Conservation (phyloP, 2,113 vertebrate genomes). For the Ictalurus furcatus region DNA sequence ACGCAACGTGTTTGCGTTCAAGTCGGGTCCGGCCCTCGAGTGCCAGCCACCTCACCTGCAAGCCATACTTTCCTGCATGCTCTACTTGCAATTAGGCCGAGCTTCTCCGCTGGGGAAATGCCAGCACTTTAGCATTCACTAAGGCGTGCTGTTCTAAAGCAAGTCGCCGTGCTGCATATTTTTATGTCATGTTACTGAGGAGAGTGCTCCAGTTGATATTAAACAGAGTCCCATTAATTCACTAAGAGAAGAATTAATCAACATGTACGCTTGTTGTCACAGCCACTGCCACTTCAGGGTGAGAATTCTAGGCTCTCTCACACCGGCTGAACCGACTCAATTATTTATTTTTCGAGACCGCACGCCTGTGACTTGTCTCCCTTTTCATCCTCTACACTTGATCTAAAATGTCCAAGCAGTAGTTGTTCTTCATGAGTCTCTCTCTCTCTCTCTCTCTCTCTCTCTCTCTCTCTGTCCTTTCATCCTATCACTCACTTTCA, state of each 20-base stretch:
- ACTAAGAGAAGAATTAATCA: slow-evolving; percentile 50
- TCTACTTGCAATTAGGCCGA: slow-evolving; percentile 59
- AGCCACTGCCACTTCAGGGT: slow-evolving; percentile 25
- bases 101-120: slow-evolving; percentile 51
- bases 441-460: slow-evolving; percentile 49
- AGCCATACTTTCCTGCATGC: slow-evolving; percentile 43
- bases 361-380: slow-evolving; percentile 40
- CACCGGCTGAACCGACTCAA: slow-evolving; percentile 35
- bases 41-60: slow-evolving; percentile 47
- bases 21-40: slow-evolving; percentile 32
- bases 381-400: slow-evolving; percentile 57
- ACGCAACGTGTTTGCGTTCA: slow-evolving; percentile 42
- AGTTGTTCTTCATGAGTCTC: slow-evolving; percentile 53
- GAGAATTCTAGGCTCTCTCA: slow-evolving; percentile 19
- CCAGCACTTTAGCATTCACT: slow-evolving; percentile 41
- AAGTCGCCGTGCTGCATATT: slow-evolving; percentile 47
- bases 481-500: slow-evolving; percentile 59
- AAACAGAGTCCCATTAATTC: slow-evolving; percentile 50
- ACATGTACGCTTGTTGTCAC: slow-evolving; percentile 40
- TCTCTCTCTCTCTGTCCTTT: slow-evolving; percentile 48
- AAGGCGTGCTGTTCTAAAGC: slow-evolving; percentile 40
- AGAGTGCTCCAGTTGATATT: slow-evolving; percentile 32
- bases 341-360: slow-evolving; percentile 52
- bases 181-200: slow-evolving; percentile 52
- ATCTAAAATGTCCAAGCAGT: slow-evolving; percentile 53